A percentile compares a stretch with the other conserved stretches of the same genome.
phyloP scores from a whole-genome alignment of 37 sponge, comb jelly and placozoan species.

The Halichondria panicea region DNA sequence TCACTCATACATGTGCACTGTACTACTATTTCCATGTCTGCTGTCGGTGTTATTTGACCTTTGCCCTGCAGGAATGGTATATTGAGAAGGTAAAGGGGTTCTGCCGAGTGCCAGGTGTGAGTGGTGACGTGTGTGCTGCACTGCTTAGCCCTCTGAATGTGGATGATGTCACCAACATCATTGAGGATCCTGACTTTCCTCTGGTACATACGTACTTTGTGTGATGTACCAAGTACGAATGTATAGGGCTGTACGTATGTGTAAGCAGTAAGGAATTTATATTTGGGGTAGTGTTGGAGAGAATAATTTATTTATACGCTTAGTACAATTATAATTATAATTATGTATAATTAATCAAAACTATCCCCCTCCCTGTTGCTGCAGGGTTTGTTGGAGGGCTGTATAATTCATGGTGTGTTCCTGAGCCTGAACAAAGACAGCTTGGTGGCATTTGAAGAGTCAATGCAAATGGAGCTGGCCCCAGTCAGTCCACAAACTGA shows the following conservation, averaged over 20 bases:
- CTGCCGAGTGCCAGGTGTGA: background rate
- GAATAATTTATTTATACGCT: too few species aligned
- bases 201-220: background rate
- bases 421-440: conserved; percentile 15
- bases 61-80: too few species aligned
- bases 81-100: too few species aligned
- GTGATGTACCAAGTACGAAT: background rate
- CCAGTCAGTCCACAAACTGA: background rate
- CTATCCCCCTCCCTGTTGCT: background rate
- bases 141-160: background rate
- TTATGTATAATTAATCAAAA: too few species aligned
- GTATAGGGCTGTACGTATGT: too few species aligned
- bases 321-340: too few species aligned
- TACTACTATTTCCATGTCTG: too few species aligned
- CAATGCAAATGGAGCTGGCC: background rate
- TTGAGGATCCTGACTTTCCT: conserved; percentile 3
- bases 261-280: too few species aligned
- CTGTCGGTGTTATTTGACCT: too few species aligned
- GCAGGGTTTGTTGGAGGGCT: conserved; percentile 21
- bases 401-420: conserved; percentile 16
- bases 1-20: too few species aligned
- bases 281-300: too few species aligned
- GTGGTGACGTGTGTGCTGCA: background rate
- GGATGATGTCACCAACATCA: background rate
- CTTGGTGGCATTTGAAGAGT: background rate